Evolutionary conservation across 2,113 vertebrate genomes (phyloP).

Genomic region (Elgaria multicarinata): DNA sequence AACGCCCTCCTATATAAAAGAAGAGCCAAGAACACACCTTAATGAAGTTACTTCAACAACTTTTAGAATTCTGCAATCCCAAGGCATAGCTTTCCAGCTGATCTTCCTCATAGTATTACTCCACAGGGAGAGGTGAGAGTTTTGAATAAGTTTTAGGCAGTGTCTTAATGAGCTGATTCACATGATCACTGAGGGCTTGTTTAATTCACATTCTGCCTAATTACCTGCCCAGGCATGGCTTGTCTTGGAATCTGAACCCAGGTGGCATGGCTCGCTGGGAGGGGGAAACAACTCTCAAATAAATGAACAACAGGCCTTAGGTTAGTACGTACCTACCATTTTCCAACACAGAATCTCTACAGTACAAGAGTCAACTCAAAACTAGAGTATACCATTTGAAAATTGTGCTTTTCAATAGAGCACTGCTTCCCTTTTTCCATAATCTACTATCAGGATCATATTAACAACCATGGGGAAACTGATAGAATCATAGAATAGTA

Average conservation of each 20-base stretch:
- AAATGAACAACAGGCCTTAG: no score
- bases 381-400: background rate
- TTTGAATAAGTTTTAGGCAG: background rate
- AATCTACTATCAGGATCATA: background rate
- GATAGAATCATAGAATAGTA: no score
- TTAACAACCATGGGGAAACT: background rate
- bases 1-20: slow-evolving; percentile 87
- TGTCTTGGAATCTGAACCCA: no score
- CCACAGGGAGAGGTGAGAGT: background rate
- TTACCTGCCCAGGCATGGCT: no score
- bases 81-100: background rate
- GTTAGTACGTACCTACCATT: background rate
- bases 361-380: background rate
- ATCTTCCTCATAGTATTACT: background rate
- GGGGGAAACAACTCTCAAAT: no score
- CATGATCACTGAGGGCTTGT: no score
- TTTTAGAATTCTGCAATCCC: background rate
- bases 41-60: background rate
- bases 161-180: background rate
- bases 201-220: no score
- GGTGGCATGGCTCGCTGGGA: no score
- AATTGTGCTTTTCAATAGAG: background rate
- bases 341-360: background rate
- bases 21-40: slow-evolving; percentile 21
- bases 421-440: background rate